phyloP scores from a whole-genome alignment of 2,797 vertebrate species.

The Diceros bicornis region DNA sequence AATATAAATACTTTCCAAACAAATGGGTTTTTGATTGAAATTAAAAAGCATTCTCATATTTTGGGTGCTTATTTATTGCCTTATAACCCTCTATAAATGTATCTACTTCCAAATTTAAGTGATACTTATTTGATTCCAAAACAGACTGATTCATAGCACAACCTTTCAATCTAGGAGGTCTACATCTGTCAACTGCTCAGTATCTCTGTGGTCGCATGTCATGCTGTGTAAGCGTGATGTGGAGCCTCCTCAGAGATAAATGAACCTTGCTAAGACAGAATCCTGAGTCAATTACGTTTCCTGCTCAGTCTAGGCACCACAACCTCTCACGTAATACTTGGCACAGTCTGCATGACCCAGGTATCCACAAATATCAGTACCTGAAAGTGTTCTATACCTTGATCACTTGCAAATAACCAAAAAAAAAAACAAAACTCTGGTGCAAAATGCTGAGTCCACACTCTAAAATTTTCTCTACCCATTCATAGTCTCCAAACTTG shows the following conservation, averaged over 20 bases:
- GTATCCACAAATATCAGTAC: neutral
- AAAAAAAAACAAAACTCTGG: neutral
- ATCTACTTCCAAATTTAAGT: slow-evolving; percentile 52
- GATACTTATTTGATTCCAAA: slow-evolving; percentile 48
- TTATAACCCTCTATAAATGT: neutral
- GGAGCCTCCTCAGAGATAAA: neutral
- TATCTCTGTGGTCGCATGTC: neutral
- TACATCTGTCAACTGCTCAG: neutral
- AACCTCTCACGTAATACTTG: neutral
- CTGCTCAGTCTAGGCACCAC: neutral
- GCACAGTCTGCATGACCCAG: neutral
- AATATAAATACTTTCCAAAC: neutral
- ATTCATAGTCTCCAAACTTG: neutral
- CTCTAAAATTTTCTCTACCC: neutral
- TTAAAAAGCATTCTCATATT: neutral
- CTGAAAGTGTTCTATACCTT: neutral
- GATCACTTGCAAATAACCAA: neutral
- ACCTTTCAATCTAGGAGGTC: neutral
- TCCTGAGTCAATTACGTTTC: neutral
- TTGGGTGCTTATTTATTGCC: neutral
- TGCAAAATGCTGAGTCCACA: neutral
- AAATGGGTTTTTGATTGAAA: slow-evolving; percentile 11
- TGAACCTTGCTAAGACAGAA: neutral
- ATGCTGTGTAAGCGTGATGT: neutral
- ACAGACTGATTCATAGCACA: slow-evolving; percentile 25